phyloP scores from a whole-genome alignment of 1,140 invertebrate genomes.

The Dendroctonus valens region DNA sequence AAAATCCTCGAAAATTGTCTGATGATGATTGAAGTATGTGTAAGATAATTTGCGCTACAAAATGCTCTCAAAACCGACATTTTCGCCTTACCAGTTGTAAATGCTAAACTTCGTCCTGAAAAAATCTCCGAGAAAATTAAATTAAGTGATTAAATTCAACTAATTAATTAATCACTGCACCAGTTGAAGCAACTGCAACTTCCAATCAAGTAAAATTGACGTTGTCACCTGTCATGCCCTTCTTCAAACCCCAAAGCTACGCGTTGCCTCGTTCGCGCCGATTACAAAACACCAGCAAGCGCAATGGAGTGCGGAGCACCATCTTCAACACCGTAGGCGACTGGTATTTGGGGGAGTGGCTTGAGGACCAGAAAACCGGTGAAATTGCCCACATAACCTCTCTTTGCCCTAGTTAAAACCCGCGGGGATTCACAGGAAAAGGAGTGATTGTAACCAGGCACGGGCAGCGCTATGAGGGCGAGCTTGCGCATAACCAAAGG shows the following conservation, averaged over 20 bases:
- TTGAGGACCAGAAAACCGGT: constrained; percentile 56
- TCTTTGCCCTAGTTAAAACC: background rate
- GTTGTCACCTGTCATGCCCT: constrained; percentile 36
- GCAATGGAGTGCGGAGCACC: constrained; percentile 55
- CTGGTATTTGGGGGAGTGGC: constrained; percentile 59
- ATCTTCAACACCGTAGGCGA: constrained; percentile 54
- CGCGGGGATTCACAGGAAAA: constrained; percentile 36
- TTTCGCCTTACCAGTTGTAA: too few species aligned
- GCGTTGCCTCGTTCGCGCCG: constrained; percentile 28
- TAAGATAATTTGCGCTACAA: too few species aligned
- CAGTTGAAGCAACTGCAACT: too few species aligned
- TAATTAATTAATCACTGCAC: too few species aligned
- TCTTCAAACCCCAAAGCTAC: constrained; percentile 33
- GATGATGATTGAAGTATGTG: too few species aligned
- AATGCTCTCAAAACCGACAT: too few species aligned
- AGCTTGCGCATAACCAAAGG: constrained; percentile 46
- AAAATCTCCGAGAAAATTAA: too few species aligned
- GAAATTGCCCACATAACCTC: background rate
- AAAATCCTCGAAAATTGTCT: too few species aligned
- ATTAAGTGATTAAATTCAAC: too few species aligned
- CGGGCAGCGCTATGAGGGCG: constrained; percentile 48
- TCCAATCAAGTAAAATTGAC: too few species aligned
- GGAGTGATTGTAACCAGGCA: constrained; percentile 36
- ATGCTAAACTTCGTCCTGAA: too few species aligned
- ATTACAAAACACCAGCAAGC: constrained; percentile 42